Evolutionary conservation across 2,113 vertebrate genomes (phyloP).

Genomic region (Lamprologus sp.): DNA sequence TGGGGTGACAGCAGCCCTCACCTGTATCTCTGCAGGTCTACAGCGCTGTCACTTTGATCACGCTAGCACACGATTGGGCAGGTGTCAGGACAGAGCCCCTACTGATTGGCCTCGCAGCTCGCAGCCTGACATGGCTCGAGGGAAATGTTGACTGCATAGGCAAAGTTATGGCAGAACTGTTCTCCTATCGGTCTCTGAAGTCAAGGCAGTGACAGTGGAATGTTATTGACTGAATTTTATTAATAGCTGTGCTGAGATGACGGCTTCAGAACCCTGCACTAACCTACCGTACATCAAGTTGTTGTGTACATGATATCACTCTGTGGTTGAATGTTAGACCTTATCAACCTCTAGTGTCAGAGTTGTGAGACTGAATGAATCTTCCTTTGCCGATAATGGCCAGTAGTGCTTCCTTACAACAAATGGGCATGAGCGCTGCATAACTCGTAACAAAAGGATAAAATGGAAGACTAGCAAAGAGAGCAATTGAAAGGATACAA

Average conservation of each 20-base stretch:
- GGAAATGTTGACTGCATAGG: slow-evolving; percentile 31
- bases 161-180: slow-evolving; percentile 18
- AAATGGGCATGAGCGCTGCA: not conserved
- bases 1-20: slow-evolving; percentile 54
- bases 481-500: not conserved
- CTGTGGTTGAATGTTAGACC: not conserved
- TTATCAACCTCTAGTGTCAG: not conserved
- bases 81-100: slow-evolving; percentile 38
- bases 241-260: slow-evolving; percentile 29
- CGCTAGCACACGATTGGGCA: not conserved
- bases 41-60: slow-evolving; percentile 55
- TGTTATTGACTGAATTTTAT: slow-evolving; percentile 26
- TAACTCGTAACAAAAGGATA: not conserved
- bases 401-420: not conserved
- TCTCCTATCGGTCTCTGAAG: slow-evolving; percentile 1
- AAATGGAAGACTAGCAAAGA: not conserved
- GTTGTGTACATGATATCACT: not conserved
- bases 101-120: slow-evolving; percentile 25
- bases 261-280: not conserved
- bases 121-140: slow-evolving; percentile 30
- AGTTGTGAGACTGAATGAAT: not conserved
- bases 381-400: not conserved
- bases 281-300: not conserved
- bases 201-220: not conserved
- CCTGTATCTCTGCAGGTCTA: slow-evolving; percentile 32